These are phyloP conservation scores for Dicranocentrus wangi DNA, from an alignment of 2,888 invertebrate species.

Conservation along the genomic window DNA sequence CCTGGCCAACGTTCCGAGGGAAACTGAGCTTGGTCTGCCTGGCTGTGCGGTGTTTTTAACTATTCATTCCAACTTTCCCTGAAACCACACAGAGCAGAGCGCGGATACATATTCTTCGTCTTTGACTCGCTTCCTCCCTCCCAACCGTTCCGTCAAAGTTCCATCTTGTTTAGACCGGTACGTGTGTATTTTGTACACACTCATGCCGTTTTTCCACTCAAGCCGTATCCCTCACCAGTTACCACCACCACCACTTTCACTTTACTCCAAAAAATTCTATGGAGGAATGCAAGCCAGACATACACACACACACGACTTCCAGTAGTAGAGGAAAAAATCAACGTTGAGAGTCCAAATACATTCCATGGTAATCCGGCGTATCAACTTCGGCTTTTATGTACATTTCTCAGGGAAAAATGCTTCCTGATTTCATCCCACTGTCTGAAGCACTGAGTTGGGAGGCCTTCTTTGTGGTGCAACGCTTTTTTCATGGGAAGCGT, in stretches of 20 bases:
- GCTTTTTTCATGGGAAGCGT: too few species aligned
- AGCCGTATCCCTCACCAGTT: too few species aligned
- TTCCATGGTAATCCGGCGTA: constrained; percentile 55
- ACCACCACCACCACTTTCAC: constrained; percentile 47
- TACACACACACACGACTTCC: background rate
- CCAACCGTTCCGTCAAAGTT: constrained; percentile 60
- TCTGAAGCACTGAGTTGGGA: too few species aligned
- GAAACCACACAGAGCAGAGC: constrained; percentile 28
- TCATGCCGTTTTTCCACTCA: too few species aligned
- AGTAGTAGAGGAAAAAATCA: constrained; percentile 34
- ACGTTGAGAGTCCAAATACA: constrained; percentile 41
- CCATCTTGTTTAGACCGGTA: constrained; percentile 48
- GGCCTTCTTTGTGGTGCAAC: too few species aligned
- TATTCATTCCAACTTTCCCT: constrained; percentile 32
- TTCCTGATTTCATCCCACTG: constrained; percentile 61
- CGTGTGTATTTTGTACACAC: background rate
- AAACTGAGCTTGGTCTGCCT: constrained; percentile 51
- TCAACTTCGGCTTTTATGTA: constrained; percentile 53
- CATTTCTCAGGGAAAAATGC: constrained; percentile 39
- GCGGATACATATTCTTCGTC: background rate
- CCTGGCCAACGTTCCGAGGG: constrained; percentile 35
- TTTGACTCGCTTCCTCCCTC: constrained; percentile 1
- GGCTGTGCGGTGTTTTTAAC: constrained; percentile 52
- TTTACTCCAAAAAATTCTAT: constrained; percentile 36
- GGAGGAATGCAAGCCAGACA: constrained; percentile 11